Conservation (phyloP, 2,797 vertebrate genomes). For the Fistularia tabacaria region DNA sequence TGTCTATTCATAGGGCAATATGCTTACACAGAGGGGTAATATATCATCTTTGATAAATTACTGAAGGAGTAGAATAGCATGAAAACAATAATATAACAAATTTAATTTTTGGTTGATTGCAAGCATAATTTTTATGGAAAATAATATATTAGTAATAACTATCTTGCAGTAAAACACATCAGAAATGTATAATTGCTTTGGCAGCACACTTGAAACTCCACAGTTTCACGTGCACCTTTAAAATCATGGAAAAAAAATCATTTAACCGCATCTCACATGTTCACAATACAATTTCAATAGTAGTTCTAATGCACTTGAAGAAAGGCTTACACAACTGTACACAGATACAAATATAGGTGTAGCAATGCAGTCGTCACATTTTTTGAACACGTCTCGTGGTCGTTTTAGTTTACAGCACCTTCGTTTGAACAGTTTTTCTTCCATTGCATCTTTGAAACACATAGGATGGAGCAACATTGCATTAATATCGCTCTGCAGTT, state of each 20-base stretch:
- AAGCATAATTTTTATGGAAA: too few species aligned
- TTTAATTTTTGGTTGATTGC: too few species aligned
- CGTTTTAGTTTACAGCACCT: slow-evolving; percentile 74
- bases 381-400: slow-evolving; percentile 58
- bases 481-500: slow-evolving; percentile 37
- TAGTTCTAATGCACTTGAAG: slow-evolving; percentile 78
- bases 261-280: slow-evolving; percentile 50
- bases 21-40: too few species aligned
- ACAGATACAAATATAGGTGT: slow-evolving; percentile 64
- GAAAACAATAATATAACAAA: too few species aligned
- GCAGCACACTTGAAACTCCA: slow-evolving; percentile 27
- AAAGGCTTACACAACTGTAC: slow-evolving; percentile 67
- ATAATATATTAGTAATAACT: too few species aligned
- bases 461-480: slow-evolving; percentile 47
- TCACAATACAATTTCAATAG: slow-evolving; percentile 72
- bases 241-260: slow-evolving; percentile 13
- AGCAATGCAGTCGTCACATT: slow-evolving; percentile 74
- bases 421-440: slow-evolving; percentile 40
- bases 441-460: slow-evolving; percentile 56
- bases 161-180: background rate
- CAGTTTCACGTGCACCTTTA: slow-evolving; percentile 31
- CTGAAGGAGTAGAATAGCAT: too few species aligned
- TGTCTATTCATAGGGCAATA: too few species aligned
- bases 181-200: slow-evolving; percentile 13
- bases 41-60: too few species aligned